A percentile compares a stretch with the other conserved stretches of the same genome.
phyloP scores from a whole-genome alignment of 2,797 vertebrate genomes.

The Cephalopachus bancanus region DNA sequence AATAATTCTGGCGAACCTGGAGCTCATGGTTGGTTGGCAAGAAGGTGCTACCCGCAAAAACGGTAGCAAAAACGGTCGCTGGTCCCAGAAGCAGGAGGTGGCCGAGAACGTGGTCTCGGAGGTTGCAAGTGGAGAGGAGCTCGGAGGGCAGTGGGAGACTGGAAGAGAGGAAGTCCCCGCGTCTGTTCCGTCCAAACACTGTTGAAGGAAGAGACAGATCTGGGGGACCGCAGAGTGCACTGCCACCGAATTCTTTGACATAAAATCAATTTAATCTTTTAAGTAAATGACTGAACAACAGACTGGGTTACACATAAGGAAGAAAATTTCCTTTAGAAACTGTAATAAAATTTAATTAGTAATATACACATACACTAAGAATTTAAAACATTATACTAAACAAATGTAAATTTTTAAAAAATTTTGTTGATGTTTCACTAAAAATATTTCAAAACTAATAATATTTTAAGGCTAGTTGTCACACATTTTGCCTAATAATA shows the following conservation, averaged over 20 bases:
- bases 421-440: not conserved
- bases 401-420: not conserved
- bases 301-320: not conserved
- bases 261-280: not conserved
- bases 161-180: no score
- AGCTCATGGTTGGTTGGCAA: no score
- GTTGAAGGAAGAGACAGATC: no score
- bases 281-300: not conserved
- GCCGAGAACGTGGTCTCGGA: no score
- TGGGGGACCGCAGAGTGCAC: no score
- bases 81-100: no score
- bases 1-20: no score
- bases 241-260: not conserved
- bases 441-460: not conserved
- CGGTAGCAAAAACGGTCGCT: no score
- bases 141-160: no score
- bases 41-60: no score
- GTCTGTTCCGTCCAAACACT: no score
- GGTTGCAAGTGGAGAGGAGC: no score
- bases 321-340: not conserved
- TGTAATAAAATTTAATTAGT: not conserved
- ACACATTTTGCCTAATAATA: not conserved
- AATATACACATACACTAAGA: not conserved
- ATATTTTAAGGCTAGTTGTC: not conserved
- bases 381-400: not conserved